Base-by-base conservation (phyloP, 2,888 invertebrate species). In the Hydrotaea cyrtoneurina region DNA sequence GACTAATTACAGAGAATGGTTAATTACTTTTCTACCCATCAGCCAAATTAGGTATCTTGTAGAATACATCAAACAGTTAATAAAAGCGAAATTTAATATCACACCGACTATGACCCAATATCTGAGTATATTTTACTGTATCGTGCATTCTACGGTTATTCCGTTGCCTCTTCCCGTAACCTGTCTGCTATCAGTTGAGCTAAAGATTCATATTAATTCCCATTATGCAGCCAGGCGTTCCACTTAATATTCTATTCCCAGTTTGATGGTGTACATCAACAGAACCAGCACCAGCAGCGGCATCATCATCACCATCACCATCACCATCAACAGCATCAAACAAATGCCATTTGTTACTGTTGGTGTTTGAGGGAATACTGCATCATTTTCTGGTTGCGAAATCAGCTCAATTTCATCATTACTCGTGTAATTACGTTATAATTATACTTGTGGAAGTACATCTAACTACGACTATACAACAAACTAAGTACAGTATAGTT, bases 321-420 rank as follows among this genome's bases (percentile, higher is more conserved):
- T n/a, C 50, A 50, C 2, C 36, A 36, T 36, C 4, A 36, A n/a
- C 3, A 39, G 39, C 39, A 39, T 31, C 31, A 31, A 31, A 31
- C 43, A 10, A 43, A 43, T 43, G 43, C 11, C 15, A 11, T 15
- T 50, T 50, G 2, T 31, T n/a, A 2, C n/a, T n/a, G 2, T 43
- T 43, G 43, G 43, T 43, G 11, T 13, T n/a, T 11, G 36, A 36
- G 36, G 36, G 36, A 43, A 43, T 43, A 23, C 13, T 57, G 26
- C 26, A 23, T 26, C 23, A 55, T n/a, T 50, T 31, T 26, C 53
- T 53, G 17, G 53, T 10, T 39, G 57, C 11, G 39, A 73, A 73
- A 73, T 72, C 36, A 72, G 72, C 72, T 72, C 72, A 72, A 66
- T 72, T 55, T 72, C 72, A 55, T 57, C 73, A 57, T 73, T 73